A percentile compares a stretch with the other conserved stretches of the same genome.
Evolutionary conservation across 2,888 invertebrate species (phyloP).

Genomic region (Drosophila acutilabella): DNA sequence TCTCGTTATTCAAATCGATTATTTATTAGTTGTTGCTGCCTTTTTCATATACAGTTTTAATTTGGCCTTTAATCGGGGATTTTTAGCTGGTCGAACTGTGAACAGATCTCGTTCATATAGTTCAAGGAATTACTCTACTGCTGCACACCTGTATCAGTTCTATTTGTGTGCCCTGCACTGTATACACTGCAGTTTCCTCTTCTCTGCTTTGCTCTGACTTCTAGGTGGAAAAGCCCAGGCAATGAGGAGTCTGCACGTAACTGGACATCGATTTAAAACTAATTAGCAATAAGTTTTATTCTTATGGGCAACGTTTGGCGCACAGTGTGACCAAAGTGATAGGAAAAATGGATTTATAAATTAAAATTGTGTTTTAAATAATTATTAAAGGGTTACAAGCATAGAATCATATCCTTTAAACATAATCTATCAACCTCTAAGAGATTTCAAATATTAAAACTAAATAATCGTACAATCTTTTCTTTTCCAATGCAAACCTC

Average conservation of each 20-base stretch:
- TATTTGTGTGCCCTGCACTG: neutral
- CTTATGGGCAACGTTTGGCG: conserved; percentile 26
- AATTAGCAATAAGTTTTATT: conserved; percentile 81
- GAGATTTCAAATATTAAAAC: too few species aligned
- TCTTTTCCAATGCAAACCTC: too few species aligned
- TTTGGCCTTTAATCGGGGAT: conserved; percentile 22
- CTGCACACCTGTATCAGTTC: conserved; percentile 4
- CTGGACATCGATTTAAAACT: conserved; percentile 75
- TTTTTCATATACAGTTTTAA: conserved; percentile 28
- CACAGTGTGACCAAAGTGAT: conserved; percentile 40
- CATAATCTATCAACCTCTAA: too few species aligned
- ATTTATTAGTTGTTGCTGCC: conserved; percentile 34
- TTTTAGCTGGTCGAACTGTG: conserved; percentile 14
- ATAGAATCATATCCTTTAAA: too few species aligned
- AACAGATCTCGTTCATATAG: conserved; percentile 16
- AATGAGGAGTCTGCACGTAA: conserved; percentile 45
- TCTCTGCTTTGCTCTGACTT: neutral
- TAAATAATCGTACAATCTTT: too few species aligned
- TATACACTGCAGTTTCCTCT: neutral
- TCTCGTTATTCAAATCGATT: conserved; percentile 41
- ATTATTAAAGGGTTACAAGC: too few species aligned
- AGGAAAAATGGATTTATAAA: neutral
- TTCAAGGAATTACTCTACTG: neutral
- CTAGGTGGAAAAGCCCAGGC: conserved; percentile 8
- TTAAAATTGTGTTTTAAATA: too few species aligned